phyloP scores from a whole-genome alignment of 2,888 invertebrate species.

The Tiliacea citrago region DNA sequence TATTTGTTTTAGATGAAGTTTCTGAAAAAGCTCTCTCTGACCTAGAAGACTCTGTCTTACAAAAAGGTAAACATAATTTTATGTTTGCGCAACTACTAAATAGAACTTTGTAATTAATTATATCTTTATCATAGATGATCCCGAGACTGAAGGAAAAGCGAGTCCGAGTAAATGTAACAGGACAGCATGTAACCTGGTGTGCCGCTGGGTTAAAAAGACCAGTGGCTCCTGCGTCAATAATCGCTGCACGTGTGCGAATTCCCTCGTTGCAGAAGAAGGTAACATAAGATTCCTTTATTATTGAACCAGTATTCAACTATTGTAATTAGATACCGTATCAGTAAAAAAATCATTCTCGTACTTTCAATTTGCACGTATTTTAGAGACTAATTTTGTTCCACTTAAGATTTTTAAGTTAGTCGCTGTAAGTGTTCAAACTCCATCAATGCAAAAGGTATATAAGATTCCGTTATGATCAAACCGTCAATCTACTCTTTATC shows the following conservation, averaged over 20 bases:
- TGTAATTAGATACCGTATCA: neutral
- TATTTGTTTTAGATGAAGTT: neutral
- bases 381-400: neutral
- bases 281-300: neutral
- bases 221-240: constrained; percentile 29
- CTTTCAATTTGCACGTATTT: neutral
- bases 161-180: neutral
- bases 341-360: neutral
- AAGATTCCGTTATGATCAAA: neutral
- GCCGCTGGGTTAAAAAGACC: constrained; percentile 8
- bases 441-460: neutral
- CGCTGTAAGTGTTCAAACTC: neutral
- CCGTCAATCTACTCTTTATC: neutral
- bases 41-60: neutral
- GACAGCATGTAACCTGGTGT: constrained; percentile 20
- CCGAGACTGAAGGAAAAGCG: neutral
- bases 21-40: neutral
- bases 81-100: neutral
- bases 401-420: neutral
- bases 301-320: neutral
- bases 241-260: constrained; percentile 42
- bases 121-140: constrained; percentile 13
- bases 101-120: neutral
- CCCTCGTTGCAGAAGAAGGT: neutral
- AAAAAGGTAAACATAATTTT: neutral